Conservation (phyloP, 2,113 vertebrate species). For the Poecilia latipinna region DNA sequence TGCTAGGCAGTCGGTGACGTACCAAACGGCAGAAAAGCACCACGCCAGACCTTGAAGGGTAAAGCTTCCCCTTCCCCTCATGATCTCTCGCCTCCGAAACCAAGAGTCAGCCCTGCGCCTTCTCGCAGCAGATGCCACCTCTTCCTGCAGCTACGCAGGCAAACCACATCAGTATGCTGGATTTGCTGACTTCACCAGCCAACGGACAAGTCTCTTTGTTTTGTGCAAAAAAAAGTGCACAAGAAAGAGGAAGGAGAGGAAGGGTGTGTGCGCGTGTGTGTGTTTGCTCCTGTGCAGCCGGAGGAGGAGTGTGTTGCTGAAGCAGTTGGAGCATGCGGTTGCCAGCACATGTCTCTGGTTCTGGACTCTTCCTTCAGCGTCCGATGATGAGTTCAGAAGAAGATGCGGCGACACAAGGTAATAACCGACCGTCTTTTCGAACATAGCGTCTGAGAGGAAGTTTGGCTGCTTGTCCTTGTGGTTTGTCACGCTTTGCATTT, state of each 20-base stretch:
- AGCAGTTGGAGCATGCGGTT: neutral
- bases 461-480: neutral
- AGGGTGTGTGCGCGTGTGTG: too few species aligned
- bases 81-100: neutral
- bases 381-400: neutral
- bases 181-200: neutral
- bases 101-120: neutral
- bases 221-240: neutral
- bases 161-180: neutral
- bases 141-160: neutral
- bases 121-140: neutral
- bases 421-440: neutral
- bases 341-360: neutral
- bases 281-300: neutral
- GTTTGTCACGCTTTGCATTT: neutral
- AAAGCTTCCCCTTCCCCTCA: slow-evolving; percentile 51
- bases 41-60: neutral
- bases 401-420: slow-evolving; percentile 44
- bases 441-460: neutral
- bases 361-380: slow-evolving; percentile 7
- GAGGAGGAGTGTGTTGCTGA: slow-evolving; percentile 1
- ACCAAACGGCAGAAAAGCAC: slow-evolving; percentile 13
- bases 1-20: slow-evolving; percentile 6
- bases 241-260: neutral
- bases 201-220: neutral